These are phyloP conservation scores for Mesaphorura yosii DNA, from an alignment of 1,140 invertebrate species.

Conservation along the genomic window DNA sequence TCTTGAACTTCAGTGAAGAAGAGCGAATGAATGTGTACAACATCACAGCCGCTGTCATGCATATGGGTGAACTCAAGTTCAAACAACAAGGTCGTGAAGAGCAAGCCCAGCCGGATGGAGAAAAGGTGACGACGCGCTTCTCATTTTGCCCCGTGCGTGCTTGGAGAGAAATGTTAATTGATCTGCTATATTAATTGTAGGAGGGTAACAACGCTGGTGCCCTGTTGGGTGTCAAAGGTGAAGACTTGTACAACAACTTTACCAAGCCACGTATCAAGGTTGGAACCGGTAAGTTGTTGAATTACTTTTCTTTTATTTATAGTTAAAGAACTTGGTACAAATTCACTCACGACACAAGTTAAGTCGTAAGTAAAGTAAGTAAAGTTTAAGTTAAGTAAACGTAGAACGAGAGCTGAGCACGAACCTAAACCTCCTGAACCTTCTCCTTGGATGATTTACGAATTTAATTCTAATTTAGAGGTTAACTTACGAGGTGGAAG, in stretches of 20 bases:
- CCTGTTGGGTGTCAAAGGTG: constrained; percentile 42
- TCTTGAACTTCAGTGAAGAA: constrained; percentile 46
- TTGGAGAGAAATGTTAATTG: neutral
- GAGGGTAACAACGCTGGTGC: constrained; percentile 32
- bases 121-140: neutral
- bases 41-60: constrained; percentile 46
- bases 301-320: too few relatives aligned
- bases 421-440: too few relatives aligned
- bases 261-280: constrained; percentile 49
- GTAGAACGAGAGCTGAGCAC: neutral
- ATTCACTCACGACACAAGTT: too few relatives aligned
- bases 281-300: too few relatives aligned
- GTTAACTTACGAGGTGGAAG: too few relatives aligned
- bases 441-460: too few relatives aligned
- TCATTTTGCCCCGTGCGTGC: too few relatives aligned
- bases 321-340: too few relatives aligned
- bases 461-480: too few relatives aligned
- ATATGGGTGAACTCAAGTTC: constrained; percentile 51
- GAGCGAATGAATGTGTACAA: constrained; percentile 51
- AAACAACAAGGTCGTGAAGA: constrained; percentile 52
- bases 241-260: constrained; percentile 45
- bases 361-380: neutral
- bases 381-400: neutral
- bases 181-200: constrained; percentile 4
- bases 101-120: constrained; percentile 36